These are phyloP conservation scores for Erebia aethiops DNA, from an alignment of 2,888 invertebrate species.

Conservation along the genomic window DNA sequence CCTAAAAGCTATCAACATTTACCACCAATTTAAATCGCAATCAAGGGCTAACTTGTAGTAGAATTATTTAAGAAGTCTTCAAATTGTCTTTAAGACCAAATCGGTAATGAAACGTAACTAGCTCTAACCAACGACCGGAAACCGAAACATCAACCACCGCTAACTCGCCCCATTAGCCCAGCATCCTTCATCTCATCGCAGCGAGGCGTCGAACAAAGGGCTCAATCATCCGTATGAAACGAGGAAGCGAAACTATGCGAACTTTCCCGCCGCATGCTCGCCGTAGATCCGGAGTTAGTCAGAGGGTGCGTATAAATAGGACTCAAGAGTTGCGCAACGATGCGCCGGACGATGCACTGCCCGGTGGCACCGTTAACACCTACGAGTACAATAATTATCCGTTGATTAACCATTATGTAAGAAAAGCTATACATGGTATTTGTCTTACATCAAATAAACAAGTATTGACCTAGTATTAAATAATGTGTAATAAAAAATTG, in stretches of 20 bases:
- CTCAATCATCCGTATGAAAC: conserved; percentile 28
- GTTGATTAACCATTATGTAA: not conserved
- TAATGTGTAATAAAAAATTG: no score
- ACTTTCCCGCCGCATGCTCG: conserved; percentile 43
- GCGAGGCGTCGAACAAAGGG: conserved; percentile 21
- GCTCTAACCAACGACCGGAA: not conserved
- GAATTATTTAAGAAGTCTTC: no score
- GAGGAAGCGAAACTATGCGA: conserved; percentile 41
- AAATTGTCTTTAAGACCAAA: no score
- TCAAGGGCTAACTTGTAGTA: no score
- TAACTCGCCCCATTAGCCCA: not conserved
- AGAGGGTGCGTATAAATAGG: conserved; percentile 51
- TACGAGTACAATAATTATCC: conserved; percentile 8
- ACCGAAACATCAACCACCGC: not conserved
- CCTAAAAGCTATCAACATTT: no score
- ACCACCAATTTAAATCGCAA: no score
- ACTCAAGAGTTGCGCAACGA: conserved; percentile 48
- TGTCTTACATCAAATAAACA: no score
- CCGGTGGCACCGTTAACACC: conserved; percentile 37
- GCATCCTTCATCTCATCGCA: conserved; percentile 6
- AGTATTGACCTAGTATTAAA: no score
- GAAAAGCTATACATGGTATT: no score
- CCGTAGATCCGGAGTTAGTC: conserved; percentile 42
- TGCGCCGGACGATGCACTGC: conserved; percentile 52
- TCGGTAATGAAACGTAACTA: not conserved